Conservation (phyloP, 2,797 vertebrate species). For the Salarias fasciatus region DNA sequence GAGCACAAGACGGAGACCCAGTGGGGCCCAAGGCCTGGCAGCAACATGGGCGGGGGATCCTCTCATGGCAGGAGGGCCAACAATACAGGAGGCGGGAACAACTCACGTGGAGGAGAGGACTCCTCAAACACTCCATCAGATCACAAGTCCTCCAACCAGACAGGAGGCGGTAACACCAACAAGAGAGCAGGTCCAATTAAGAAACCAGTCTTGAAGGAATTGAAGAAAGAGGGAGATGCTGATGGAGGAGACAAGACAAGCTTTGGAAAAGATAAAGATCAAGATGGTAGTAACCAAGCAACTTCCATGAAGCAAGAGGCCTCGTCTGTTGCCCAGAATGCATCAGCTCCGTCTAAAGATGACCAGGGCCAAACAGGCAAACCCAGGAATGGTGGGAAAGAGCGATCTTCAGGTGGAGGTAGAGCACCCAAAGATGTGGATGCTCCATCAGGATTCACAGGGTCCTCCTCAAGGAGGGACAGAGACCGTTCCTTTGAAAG, state of each 20-base stretch:
- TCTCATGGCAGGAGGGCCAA: conserved; percentile 78
- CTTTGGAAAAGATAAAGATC: conserved; percentile 82
- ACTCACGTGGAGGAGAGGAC: conserved; percentile 76
- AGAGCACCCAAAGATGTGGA: conserved; percentile 81
- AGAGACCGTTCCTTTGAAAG: conserved; percentile 86
- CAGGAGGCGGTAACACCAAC: conserved; percentile 70
- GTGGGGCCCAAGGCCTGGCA: conserved; percentile 92
- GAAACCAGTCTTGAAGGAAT: conserved; percentile 83
- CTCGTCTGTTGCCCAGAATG: conserved; percentile 63
- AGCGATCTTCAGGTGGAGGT: conserved; percentile 59
- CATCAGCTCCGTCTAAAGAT: conserved; percentile 73
- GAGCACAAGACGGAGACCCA: conserved; percentile 93
- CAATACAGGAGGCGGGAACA: conserved; percentile 79
- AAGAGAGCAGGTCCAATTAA: conserved; percentile 92
- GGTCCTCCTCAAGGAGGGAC: conserved; percentile 76
- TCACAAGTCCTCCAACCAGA: conserved; percentile 74
- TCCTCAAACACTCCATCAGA: conserved; percentile 69
- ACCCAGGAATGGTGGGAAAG: conserved; percentile 81
- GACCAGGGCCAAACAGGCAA: conserved; percentile 69
- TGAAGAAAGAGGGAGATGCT: conserved; percentile 81
- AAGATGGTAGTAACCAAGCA: conserved; percentile 66
- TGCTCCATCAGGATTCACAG: conserved; percentile 67
- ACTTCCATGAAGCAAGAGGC: conserved; percentile 71
- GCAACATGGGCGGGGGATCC: conserved; percentile 71
- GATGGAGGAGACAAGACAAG: conserved; percentile 78